Conservation (phyloP, 2,113 vertebrate species). For the Pontoporia blainvillei region DNA sequence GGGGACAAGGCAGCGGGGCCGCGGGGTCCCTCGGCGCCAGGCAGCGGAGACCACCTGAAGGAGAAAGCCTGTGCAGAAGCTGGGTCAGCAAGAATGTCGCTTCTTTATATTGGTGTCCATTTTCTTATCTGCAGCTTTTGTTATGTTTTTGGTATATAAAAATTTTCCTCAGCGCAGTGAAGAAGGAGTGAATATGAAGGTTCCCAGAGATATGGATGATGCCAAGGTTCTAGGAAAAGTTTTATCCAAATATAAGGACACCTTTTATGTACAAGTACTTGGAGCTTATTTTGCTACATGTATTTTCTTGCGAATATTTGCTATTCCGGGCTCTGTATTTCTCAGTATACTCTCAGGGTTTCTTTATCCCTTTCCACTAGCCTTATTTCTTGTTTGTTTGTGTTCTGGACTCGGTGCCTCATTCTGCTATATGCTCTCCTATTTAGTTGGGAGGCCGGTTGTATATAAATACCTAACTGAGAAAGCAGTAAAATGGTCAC, state of each 20-base stretch:
- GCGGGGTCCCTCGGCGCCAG: neutral
- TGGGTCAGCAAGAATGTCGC: slow-evolving; percentile 92
- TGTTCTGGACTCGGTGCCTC: slow-evolving; percentile 97
- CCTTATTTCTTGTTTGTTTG: slow-evolving; percentile 97
- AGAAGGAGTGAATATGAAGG: slow-evolving; percentile 93
- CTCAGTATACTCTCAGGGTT: slow-evolving; percentile 99
- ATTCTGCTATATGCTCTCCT: slow-evolving; percentile 97
- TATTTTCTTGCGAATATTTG: slow-evolving; percentile 97
- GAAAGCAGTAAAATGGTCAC: slow-evolving; percentile 95
- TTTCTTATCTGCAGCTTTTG: slow-evolving; percentile 91
- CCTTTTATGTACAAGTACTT: slow-evolving; percentile 96
- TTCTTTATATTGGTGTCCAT: slow-evolving; percentile 94
- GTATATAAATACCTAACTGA: slow-evolving; percentile 98
- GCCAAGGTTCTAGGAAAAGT: slow-evolving; percentile 98
- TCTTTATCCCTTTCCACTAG: slow-evolving; percentile 96
- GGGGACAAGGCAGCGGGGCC: neutral
- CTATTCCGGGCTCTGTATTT: slow-evolving; percentile 98
- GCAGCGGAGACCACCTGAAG: slow-evolving; percentile 74
- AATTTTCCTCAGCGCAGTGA: slow-evolving; percentile 95
- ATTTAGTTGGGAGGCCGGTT: slow-evolving; percentile 95
- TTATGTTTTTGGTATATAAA: slow-evolving; percentile 97
- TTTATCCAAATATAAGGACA: slow-evolving; percentile 98
- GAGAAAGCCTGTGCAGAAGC: slow-evolving; percentile 83
- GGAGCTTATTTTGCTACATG: slow-evolving; percentile 97
- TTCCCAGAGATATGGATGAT: slow-evolving; percentile 99